Evolutionary conservation across 1,140 invertebrate species (phyloP).

Genomic region (Cataglyphis hispanica): DNA sequence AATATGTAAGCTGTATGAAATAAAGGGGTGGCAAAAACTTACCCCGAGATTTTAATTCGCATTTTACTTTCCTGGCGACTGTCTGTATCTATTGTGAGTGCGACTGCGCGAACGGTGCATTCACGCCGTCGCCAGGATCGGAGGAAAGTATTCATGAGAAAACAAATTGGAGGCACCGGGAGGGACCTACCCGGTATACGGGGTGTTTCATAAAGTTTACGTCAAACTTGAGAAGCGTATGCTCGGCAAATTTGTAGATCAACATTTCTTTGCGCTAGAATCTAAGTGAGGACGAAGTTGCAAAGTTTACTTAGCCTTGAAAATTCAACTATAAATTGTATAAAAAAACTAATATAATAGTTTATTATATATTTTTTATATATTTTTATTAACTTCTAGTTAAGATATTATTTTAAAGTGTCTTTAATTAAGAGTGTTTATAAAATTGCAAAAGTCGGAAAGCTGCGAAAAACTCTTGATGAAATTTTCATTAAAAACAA

Average conservation of each 20-base stretch:
- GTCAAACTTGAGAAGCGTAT: slow-evolving; percentile 21
- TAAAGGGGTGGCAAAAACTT: not conserved
- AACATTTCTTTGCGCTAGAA: slow-evolving; percentile 24
- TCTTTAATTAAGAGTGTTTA: not conserved
- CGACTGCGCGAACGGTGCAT: slow-evolving; percentile 54
- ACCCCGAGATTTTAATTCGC: slow-evolving; percentile 3
- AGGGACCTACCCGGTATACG: slow-evolving; percentile 41
- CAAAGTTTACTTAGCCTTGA: not conserved
- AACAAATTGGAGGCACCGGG: slow-evolving; percentile 55
- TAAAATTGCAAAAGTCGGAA: not conserved
- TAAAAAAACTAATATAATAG: slow-evolving; percentile 4
- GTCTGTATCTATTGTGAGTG: slow-evolving; percentile 43
- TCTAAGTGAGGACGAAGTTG: not conserved
- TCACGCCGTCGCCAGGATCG: slow-evolving; percentile 62
- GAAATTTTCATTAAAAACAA: not conserved
- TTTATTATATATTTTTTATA: not conserved
- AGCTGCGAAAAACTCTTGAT: not conserved
- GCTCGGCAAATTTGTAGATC: slow-evolving; percentile 18
- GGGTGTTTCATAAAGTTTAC: slow-evolving; percentile 60
- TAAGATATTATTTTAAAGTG: not conserved
- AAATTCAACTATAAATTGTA: slow-evolving; percentile 2
- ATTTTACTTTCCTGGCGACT: slow-evolving; percentile 52
- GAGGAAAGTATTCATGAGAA: slow-evolving; percentile 63
- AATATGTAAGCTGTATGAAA: not conserved
- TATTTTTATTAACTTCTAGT: not conserved